phyloP scores from a whole-genome alignment of 2,113 vertebrate genomes.

The Mormyrus iriodes region DNA sequence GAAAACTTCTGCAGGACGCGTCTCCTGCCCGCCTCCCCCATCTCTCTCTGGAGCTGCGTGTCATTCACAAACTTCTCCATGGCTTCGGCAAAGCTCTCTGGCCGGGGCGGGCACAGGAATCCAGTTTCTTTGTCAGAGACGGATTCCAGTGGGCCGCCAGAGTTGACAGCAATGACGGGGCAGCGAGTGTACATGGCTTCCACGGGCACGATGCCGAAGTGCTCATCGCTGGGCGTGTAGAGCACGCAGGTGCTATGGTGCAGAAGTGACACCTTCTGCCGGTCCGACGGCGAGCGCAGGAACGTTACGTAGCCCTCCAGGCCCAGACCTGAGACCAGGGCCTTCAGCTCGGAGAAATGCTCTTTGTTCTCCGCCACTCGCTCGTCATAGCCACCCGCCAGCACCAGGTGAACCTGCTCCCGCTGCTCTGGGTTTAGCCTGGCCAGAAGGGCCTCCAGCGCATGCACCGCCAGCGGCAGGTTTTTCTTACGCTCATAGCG shows the following conservation, averaged over 20 bases:
- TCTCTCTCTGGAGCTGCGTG: conserved; percentile 68
- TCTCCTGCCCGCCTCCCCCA: conserved; percentile 81
- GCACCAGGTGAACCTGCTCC: conserved; percentile 74
- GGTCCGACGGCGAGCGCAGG: conserved; percentile 82
- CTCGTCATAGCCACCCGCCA: conserved; percentile 90
- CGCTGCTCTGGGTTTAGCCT: conserved; percentile 59
- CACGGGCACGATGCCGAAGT: conserved; percentile 93
- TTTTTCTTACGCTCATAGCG: conserved; percentile 96
- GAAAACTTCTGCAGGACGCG: conserved; percentile 84
- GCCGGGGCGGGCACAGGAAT: conserved; percentile 78
- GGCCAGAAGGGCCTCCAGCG: conserved; percentile 64
- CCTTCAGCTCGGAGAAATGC: conserved; percentile 77
- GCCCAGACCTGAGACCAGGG: conserved; percentile 53
- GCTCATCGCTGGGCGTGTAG: conserved; percentile 92
- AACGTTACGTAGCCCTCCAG: conserved; percentile 74
- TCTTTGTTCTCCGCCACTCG: conserved; percentile 84
- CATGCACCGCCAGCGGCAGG: conserved; percentile 71
- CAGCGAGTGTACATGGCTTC: conserved; percentile 93
- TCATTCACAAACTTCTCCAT: conserved; percentile 78
- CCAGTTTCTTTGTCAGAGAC: conserved; percentile 76
- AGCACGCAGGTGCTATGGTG: conserved; percentile 71
- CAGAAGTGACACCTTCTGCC: conserved; percentile 78
- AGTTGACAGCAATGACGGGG: conserved; percentile 86
- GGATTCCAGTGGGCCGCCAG: conserved; percentile 89
- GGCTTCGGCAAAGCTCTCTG: conserved; percentile 72